Conservation (phyloP, 2,113 vertebrate genomes). For the Chaetodon trifascialis region DNA sequence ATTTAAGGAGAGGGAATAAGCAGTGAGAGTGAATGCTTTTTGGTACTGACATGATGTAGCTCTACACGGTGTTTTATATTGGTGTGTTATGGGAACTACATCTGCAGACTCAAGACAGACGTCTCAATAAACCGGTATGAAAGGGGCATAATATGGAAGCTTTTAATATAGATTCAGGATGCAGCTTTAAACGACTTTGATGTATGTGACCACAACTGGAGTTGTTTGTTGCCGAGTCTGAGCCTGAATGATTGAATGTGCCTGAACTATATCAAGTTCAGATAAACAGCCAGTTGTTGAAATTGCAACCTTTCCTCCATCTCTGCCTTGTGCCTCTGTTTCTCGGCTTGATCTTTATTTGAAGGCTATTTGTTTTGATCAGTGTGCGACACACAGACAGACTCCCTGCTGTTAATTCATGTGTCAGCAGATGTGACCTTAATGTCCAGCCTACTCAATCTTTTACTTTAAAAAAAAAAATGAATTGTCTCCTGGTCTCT, state of each 20-base stretch:
- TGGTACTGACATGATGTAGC: background rate
- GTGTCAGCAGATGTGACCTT: slow-evolving; percentile 51
- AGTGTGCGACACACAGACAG: slow-evolving; percentile 18
- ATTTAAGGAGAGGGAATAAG: background rate
- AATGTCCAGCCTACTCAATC: slow-evolving; percentile 20
- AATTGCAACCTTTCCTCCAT: slow-evolving; percentile 16
- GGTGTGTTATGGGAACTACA: background rate
- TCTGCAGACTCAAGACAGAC: background rate
- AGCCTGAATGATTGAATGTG: background rate
- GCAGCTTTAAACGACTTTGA: background rate
- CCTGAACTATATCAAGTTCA: background rate
- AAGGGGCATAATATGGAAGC: background rate
- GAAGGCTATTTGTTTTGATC: slow-evolving; percentile 50
- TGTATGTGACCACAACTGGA: background rate
- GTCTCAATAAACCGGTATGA: background rate
- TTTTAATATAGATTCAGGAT: background rate
- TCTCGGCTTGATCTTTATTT: slow-evolving; percentile 10
- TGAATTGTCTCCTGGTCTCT: slow-evolving; percentile 29
- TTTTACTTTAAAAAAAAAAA: slow-evolving; percentile 26
- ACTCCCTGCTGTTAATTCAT: slow-evolving; percentile 21
- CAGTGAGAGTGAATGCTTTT: background rate
- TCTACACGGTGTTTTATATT: background rate
- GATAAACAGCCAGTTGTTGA: slow-evolving; percentile 1
- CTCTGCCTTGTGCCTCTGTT: background rate
- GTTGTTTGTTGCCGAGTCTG: background rate